Evolutionary conservation across 2,113 vertebrate genomes (phyloP), one percentile per base, ranked within the genome.

Genomic region (Cervus canadensis): DNA sequence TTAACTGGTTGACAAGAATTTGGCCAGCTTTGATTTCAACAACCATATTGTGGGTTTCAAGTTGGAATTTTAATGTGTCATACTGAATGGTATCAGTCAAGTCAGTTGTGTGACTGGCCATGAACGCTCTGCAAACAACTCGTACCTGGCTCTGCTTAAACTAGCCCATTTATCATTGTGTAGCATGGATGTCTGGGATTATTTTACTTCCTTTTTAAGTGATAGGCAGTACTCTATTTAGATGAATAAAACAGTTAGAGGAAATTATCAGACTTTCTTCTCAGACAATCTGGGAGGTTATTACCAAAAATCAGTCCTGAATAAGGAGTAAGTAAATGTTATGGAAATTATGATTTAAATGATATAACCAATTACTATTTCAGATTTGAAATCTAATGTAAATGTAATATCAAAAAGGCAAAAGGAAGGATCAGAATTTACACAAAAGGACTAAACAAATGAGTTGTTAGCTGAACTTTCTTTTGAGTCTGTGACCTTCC

Each of bases 1-100:
- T 81, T 86, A 97, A 93, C 81, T n/a, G 16, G 33, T 74, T 90
- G 16, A 3, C 90, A 97, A 97, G 91, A 92, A 83, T 86, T 82
- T 94, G 56, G 33, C 87, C 92, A 3, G 23, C n/a, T 93, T 56
- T 25, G 36, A 89, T 98, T 98, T 91, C 82, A 78, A 3, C 15
- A 96, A 30, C 2, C 3, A 30, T 0, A 56, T 92, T 78, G 36
- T 90, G 26, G 76, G 25, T 95, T 96, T 88, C 56, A 30, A 87
- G 16, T 85, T 96, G 67, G 57, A 88, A 90, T 71, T 83, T 23
- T 92, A 82, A 26, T 92, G 85, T 94, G 87, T 83, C 82, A 40
- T 25, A 86, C 5, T 94, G 50, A 95, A 83, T 59, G n/a, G 10
- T 84, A 96, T 95, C 25, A 79, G 93, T 97, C 85, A 92, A 60